Evolutionary conservation across 2,113 vertebrate genomes (phyloP).

Genomic region (Antechinus flavipes): DNA sequence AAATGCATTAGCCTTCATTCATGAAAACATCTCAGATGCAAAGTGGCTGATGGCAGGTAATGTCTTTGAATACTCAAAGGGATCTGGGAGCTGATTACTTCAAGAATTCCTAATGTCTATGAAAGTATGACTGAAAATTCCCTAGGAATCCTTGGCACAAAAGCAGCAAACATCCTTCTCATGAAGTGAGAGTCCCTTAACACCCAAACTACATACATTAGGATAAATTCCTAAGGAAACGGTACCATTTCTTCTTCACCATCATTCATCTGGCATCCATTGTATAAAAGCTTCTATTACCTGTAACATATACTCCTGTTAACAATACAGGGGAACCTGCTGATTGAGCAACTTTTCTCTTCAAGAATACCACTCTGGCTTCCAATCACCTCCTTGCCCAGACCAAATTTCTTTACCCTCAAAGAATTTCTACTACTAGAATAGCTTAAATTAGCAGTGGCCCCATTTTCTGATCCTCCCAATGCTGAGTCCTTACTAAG

Average conservation of each 20-base stretch:
- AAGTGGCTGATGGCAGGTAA: not conserved
- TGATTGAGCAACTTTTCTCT: slow-evolving; percentile 35
- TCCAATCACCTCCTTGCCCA: not conserved
- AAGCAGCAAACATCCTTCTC: not conserved
- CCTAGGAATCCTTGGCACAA: not conserved
- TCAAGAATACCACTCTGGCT: not conserved
- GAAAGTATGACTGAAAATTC: not conserved
- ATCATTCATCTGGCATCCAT: slow-evolving; percentile 11
- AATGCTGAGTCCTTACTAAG: slow-evolving; percentile 1
- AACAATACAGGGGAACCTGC: not conserved
- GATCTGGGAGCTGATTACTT: not conserved
- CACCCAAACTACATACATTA: not conserved
- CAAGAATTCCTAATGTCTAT: not conserved
- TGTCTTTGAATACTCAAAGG: not conserved
- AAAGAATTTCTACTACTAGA: slow-evolving; percentile 28
- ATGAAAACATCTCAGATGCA: slow-evolving; percentile 17
- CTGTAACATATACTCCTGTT: slow-evolving; percentile 7
- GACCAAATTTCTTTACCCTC: slow-evolving; percentile 47
- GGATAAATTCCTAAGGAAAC: slow-evolving; percentile 13
- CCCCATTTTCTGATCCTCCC: not conserved
- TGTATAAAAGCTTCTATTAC: not conserved
- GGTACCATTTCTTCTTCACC: not conserved
- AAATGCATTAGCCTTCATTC: slow-evolving; percentile 27
- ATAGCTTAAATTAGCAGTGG: not conserved
- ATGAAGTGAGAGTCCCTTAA: not conserved